These are phyloP conservation scores for Pomacea maculata DNA, from an alignment of 1,140 invertebrate genomes.

Conservation along the genomic window DNA sequence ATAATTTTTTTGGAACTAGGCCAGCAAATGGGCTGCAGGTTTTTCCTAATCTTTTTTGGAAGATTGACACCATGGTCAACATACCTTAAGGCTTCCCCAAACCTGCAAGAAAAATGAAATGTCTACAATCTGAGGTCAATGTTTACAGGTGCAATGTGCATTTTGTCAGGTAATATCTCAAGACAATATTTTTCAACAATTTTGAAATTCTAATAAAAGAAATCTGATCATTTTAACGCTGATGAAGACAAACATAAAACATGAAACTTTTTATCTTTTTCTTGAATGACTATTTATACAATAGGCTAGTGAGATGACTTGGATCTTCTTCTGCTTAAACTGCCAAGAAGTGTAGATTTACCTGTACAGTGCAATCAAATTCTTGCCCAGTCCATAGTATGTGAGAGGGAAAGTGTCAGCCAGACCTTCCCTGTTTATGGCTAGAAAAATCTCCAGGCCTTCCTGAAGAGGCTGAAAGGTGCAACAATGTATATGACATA, in stretches of 20 bases:
- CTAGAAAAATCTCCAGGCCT: not conserved
- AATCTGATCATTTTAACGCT: too few relatives aligned
- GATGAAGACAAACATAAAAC: not conserved
- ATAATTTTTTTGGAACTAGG: not conserved
- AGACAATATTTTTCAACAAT: not conserved
- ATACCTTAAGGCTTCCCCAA: not conserved
- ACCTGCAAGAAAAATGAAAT: not conserved
- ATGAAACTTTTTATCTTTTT: not conserved
- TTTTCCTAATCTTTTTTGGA: not conserved
- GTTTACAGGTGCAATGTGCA: too few relatives aligned
- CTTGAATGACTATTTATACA: not conserved
- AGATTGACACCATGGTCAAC: not conserved
- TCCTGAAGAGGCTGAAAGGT: not conserved
- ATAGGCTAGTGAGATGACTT: not conserved
- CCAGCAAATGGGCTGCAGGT: not conserved
- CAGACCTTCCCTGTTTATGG: not conserved
- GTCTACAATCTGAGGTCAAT: too few relatives aligned
- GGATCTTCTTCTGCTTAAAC: not conserved
- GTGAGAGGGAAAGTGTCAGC: slow-evolving; percentile 24
- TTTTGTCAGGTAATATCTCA: not conserved
- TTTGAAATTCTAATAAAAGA: not conserved
- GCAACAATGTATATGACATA: not conserved
- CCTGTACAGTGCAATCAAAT: slow-evolving; percentile 41
- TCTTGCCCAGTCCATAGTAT: slow-evolving; percentile 40
- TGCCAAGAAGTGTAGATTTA: slow-evolving; percentile 1